Conservation (phyloP, 2,888 invertebrate species). For the Podotricha telesiphe region DNA sequence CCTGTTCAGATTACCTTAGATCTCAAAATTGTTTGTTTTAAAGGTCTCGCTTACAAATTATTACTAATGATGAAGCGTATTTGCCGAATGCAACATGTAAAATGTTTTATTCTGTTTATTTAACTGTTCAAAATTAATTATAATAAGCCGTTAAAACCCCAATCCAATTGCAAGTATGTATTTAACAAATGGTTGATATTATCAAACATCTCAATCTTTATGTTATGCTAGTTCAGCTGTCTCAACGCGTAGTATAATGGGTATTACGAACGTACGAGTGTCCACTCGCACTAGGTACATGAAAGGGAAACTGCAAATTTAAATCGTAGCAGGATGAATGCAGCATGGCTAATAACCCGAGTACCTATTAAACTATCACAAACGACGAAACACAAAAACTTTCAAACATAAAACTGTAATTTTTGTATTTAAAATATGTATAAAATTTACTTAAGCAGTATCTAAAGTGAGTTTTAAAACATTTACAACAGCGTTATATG, state of each 20-base stretch:
- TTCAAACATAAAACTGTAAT: not conserved
- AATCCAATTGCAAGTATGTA: not conserved
- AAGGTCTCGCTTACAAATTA: too few relatives aligned
- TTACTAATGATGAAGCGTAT: too few relatives aligned
- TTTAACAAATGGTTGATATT: conserved; percentile 31
- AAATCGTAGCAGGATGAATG: conserved; percentile 53
- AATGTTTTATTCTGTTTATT: too few relatives aligned
- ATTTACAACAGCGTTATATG: too few relatives aligned
- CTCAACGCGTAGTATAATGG: not conserved
- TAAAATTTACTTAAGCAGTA: too few relatives aligned
- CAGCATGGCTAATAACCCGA: conserved; percentile 27
- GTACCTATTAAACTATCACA: not conserved
- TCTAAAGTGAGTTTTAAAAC: too few relatives aligned
- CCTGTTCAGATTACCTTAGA: too few relatives aligned
- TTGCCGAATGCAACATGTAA: too few relatives aligned
- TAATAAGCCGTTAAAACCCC: too few relatives aligned
- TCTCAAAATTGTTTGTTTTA: too few relatives aligned
- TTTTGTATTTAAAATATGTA: not conserved
- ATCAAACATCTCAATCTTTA: conserved; percentile 38
- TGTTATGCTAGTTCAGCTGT: conserved; percentile 33
- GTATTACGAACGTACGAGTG: conserved; percentile 12
- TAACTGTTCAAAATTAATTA: too few relatives aligned
- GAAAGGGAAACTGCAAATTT: conserved; percentile 63
- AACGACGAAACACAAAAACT: not conserved
- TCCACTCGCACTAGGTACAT: conserved; percentile 53